A percentile compares a stretch with the other conserved stretches of the same genome.
Evolutionary conservation across 2,888 invertebrate species (phyloP).

Genomic region (Ophion costatus): DNA sequence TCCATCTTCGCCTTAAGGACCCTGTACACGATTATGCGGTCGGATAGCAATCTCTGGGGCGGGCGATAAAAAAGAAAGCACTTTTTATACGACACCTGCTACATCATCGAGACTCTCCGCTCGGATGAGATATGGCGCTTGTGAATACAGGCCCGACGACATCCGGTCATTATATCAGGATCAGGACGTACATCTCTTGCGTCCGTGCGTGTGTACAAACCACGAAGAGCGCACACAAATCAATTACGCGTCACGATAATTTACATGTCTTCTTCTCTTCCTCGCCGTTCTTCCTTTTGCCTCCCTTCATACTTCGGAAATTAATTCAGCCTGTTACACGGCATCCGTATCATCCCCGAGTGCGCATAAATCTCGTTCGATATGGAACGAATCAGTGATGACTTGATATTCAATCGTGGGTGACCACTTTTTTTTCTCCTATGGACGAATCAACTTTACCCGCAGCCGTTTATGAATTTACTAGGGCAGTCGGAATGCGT

Average conservation of each 20-base stretch:
- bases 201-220: neutral
- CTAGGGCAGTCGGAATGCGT: no score
- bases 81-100: constrained; percentile 67
- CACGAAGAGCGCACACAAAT: constrained; percentile 55
- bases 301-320: constrained; percentile 7
- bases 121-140: constrained; percentile 46
- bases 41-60: constrained; percentile 47
- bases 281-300: neutral
- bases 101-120: constrained; percentile 44
- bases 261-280: constrained; percentile 53
- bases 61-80: constrained; percentile 57
- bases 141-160: constrained; percentile 57
- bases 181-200: constrained; percentile 30
- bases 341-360: constrained; percentile 27
- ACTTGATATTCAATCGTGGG: constrained; percentile 28
- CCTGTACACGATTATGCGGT: constrained; percentile 53
- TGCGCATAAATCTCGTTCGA: neutral
- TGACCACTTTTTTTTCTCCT: neutral
- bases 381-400: neutral
- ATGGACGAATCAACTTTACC: no score
- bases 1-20: constrained; percentile 62
- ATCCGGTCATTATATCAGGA: constrained; percentile 63
- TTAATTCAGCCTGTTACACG: constrained; percentile 55
- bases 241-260: constrained; percentile 63
- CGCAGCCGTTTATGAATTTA: no score